Conservation (phyloP, 2,797 vertebrate species). For the Takifugu ocellatus region DNA sequence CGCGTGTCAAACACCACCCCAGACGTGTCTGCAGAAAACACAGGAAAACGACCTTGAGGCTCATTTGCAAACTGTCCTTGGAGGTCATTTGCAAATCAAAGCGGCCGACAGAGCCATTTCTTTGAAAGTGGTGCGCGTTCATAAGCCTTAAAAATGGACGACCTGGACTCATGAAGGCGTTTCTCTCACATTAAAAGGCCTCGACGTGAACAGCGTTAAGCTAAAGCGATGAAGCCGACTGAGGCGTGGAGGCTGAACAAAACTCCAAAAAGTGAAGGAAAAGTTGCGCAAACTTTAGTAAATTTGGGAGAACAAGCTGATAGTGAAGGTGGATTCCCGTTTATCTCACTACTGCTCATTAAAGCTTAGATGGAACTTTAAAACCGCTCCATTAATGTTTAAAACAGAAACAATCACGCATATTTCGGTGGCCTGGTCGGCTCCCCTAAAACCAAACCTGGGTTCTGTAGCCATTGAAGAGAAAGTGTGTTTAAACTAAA, state of each 20-base stretch:
- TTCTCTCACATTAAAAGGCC: no score
- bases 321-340: slow-evolving; percentile 36
- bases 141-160: not conserved
- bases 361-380: not conserved
- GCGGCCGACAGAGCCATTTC: slow-evolving; percentile 16
- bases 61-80: slow-evolving; percentile 54
- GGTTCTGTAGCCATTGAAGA: no score
- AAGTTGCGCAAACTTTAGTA: slow-evolving; percentile 32
- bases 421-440: no score
- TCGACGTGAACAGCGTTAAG: no score
- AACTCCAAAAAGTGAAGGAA: not conserved
- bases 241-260: slow-evolving; percentile 12
- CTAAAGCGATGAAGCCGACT: not conserved
- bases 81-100: slow-evolving; percentile 73
- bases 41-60: slow-evolving; percentile 2
- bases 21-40: slow-evolving; percentile 77
- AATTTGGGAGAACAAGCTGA: not conserved
- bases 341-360: not conserved
- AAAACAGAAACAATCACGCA: not conserved
- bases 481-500: no score
- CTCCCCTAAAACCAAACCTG: no score
- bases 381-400: not conserved
- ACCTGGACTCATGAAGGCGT: no score
- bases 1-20: slow-evolving; percentile 94
- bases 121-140: not conserved